phyloP scores from a whole-genome alignment of 2,113 vertebrate genomes.

The Semicossyphus pulcher region DNA sequence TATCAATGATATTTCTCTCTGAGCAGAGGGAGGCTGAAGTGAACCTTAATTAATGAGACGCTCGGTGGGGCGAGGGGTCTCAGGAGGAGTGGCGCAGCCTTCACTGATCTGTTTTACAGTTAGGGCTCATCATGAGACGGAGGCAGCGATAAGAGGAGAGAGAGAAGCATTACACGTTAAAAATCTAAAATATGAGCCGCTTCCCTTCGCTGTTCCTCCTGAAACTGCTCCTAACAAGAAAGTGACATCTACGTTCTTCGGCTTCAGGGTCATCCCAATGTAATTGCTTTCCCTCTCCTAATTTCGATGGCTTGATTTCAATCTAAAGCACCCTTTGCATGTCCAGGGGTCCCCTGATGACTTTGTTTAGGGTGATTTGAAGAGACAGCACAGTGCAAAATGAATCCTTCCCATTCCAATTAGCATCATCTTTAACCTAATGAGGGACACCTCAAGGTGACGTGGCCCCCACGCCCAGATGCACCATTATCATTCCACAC shows the following conservation, averaged over 20 bases:
- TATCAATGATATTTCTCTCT: slow-evolving; percentile 72
- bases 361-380: slow-evolving; percentile 97
- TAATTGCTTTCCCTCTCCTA: slow-evolving; percentile 89
- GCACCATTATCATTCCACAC: slow-evolving; percentile 93
- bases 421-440: slow-evolving; percentile 98
- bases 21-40: slow-evolving; percentile 64
- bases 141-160: slow-evolving; percentile 44
- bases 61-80: slow-evolving; percentile 73
- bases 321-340: slow-evolving; percentile 83
- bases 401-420: slow-evolving; percentile 98
- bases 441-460: slow-evolving; percentile 98
- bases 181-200: slow-evolving; percentile 56
- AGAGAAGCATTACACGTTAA: slow-evolving; percentile 37
- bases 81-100: slow-evolving; percentile 63
- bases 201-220: slow-evolving; percentile 14
- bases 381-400: slow-evolving; percentile 96
- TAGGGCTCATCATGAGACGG: slow-evolving; percentile 60
- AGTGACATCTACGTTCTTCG: slow-evolving; percentile 88
- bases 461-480: slow-evolving; percentile 86
- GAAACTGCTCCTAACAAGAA: slow-evolving; percentile 87
- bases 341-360: slow-evolving; percentile 87
- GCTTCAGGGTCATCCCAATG: slow-evolving; percentile 91
- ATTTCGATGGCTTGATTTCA: slow-evolving; percentile 91
- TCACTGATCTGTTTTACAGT: slow-evolving; percentile 65
- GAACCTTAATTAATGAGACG: slow-evolving; percentile 82